These are phyloP conservation scores for Glyphotaelius pellucidus DNA, from an alignment of 2,888 invertebrate species.

Conservation along the genomic window DNA sequence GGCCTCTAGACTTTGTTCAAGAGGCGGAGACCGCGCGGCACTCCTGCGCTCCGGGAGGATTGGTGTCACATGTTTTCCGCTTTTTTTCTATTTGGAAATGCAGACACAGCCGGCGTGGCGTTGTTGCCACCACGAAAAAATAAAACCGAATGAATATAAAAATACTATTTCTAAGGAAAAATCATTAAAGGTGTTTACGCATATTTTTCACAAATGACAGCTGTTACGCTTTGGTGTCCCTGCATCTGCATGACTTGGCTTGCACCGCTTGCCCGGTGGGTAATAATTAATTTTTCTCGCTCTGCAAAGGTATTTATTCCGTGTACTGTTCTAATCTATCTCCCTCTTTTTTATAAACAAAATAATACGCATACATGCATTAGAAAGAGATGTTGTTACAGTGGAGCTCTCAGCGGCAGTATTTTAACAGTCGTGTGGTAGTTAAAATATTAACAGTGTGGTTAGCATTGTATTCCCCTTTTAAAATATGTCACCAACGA, in stretches of 20 bases:
- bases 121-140: not conserved
- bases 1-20: not conserved
- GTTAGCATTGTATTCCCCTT: not conserved
- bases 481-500: not conserved
- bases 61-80: conserved; percentile 54
- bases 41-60: conserved; percentile 53
- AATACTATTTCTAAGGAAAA: no score
- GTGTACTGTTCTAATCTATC: not conserved
- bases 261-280: not conserved
- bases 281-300: not conserved
- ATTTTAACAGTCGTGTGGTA: not conserved
- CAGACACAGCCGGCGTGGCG: not conserved
- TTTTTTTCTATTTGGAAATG: conserved; percentile 49
- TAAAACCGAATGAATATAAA: not conserved
- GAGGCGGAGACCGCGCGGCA: conserved; percentile 24
- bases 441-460: not conserved
- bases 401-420: not conserved
- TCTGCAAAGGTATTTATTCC: not conserved
- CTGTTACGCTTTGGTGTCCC: no score
- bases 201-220: no score
- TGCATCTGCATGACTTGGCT: no score
- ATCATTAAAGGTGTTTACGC: no score
- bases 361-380: not conserved
- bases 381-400: not conserved
- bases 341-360: not conserved